Evolutionary conservation across 2,113 vertebrate genomes (phyloP).

Genomic region (Bujurquina vittata): DNA sequence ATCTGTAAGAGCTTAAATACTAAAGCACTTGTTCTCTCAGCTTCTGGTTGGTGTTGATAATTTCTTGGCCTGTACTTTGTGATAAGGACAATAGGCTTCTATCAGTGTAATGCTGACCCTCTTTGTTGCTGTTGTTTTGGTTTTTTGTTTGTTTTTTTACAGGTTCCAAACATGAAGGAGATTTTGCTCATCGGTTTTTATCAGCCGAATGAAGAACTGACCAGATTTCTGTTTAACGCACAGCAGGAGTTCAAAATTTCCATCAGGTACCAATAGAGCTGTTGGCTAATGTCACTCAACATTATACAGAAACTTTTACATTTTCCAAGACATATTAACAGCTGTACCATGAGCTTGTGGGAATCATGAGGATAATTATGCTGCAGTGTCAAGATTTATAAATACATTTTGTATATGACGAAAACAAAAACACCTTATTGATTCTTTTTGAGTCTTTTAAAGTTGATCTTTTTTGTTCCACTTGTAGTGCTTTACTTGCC

Average conservation of each 20-base stretch:
- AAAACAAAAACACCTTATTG: neutral
- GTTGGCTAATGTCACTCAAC: neutral
- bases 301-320: neutral
- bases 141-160: slow-evolving; percentile 1
- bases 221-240: slow-evolving; percentile 85
- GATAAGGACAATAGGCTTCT: neutral
- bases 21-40: neutral
- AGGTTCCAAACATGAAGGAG: slow-evolving; percentile 94
- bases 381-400: neutral
- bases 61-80: neutral
- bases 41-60: neutral
- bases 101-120: neutral
- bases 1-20: neutral
- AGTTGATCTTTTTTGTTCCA: neutral
- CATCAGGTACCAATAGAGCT: slow-evolving; percentile 79
- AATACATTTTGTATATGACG: neutral
- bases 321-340: neutral
- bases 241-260: slow-evolving; percentile 95
- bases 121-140: neutral
- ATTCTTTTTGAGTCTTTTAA: neutral
- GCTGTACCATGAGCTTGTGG: neutral
- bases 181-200: slow-evolving; percentile 97
- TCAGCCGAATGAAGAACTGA: slow-evolving; percentile 94
- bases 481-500: neutral
- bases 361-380: neutral